Percentiles rank a stretch among this genome's conserved stretches.
Evolutionary conservation across 1,140 invertebrate genomes (phyloP).

Genomic region (Ceratosolen solmsi): DNA sequence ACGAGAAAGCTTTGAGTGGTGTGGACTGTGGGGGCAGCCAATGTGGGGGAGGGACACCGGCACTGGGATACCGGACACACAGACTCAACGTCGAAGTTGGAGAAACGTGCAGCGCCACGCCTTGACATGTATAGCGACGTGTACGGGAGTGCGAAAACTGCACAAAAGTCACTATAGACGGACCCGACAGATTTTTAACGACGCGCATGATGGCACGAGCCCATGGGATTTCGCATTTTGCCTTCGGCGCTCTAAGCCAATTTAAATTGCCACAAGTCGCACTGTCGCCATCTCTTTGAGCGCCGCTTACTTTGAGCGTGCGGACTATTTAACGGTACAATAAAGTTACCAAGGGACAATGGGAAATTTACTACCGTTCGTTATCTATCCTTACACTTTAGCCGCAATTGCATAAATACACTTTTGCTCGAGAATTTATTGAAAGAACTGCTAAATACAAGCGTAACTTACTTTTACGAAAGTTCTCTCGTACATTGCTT

Average conservation of each 20-base stretch:
- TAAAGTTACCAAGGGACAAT: background rate
- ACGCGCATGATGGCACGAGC: background rate
- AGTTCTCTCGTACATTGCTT: background rate
- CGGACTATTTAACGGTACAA: background rate
- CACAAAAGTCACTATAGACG: background rate
- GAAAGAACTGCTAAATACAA: background rate
- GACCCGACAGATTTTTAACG: background rate
- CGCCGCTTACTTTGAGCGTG: background rate
- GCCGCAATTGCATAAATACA: background rate
- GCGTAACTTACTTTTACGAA: background rate
- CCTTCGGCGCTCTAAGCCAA: background rate
- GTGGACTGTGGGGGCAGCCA: background rate
- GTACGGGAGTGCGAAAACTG: background rate
- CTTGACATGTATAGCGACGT: background rate
- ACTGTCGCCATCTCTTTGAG: background rate
- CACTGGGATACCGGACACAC: background rate
- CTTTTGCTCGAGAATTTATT: background rate
- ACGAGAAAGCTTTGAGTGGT: conserved; percentile 5
- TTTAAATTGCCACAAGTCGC: conserved; percentile 6
- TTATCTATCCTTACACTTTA: background rate
- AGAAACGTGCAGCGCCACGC: background rate
- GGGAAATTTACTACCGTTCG: background rate
- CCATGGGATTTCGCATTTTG: background rate
- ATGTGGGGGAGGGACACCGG: background rate
- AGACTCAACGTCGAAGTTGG: background rate